These are phyloP conservation scores for Hyles euphorbiae DNA, from an alignment of 1,140 invertebrate species.

Conservation along the genomic window DNA sequence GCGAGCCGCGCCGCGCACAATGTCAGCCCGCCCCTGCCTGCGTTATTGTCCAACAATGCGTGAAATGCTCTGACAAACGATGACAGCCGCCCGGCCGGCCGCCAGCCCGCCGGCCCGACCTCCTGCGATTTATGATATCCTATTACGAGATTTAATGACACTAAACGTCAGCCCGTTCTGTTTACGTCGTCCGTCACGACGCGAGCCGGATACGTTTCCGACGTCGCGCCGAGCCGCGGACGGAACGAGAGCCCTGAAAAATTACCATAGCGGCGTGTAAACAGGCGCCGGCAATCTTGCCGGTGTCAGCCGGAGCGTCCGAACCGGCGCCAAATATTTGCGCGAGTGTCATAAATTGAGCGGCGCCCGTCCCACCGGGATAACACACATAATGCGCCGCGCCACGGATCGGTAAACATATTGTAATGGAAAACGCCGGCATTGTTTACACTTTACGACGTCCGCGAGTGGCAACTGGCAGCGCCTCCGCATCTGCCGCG, in stretches of 20 bases:
- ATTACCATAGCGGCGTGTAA: conserved; percentile 62
- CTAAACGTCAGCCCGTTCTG: conserved; percentile 41
- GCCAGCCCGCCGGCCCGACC: conserved; percentile 31
- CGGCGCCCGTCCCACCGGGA: conserved; percentile 60
- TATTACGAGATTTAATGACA: conserved; percentile 73
- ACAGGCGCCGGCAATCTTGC: conserved; percentile 66
- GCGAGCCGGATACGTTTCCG: conserved; percentile 27
- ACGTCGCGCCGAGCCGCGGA: conserved; percentile 30
- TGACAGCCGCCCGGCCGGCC: conserved; percentile 60
- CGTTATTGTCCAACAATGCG: conserved; percentile 72
- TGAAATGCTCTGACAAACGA: conserved; percentile 73
- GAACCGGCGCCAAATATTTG: conserved; percentile 71
- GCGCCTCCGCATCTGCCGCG: conserved; percentile 50
- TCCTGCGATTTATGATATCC: conserved; percentile 71
- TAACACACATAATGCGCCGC: conserved; percentile 73
- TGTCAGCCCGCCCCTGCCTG: conserved; percentile 38
- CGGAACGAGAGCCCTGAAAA: conserved; percentile 45
- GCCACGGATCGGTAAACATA: conserved; percentile 73
- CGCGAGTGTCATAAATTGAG: conserved; percentile 69
- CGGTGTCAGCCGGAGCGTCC: conserved; percentile 63
- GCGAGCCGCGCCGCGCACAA: conserved; percentile 38
- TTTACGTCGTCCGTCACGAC: conserved; percentile 32
- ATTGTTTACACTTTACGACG: conserved; percentile 73
- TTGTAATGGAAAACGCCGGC: conserved; percentile 74
- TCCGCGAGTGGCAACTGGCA: conserved; percentile 29